Percentiles rank a stretch among this genome's conserved stretches.
These are phyloP conservation scores for Phymatocera aterrima DNA, from an alignment of 2,888 invertebrate species.

Conservation along the genomic window DNA sequence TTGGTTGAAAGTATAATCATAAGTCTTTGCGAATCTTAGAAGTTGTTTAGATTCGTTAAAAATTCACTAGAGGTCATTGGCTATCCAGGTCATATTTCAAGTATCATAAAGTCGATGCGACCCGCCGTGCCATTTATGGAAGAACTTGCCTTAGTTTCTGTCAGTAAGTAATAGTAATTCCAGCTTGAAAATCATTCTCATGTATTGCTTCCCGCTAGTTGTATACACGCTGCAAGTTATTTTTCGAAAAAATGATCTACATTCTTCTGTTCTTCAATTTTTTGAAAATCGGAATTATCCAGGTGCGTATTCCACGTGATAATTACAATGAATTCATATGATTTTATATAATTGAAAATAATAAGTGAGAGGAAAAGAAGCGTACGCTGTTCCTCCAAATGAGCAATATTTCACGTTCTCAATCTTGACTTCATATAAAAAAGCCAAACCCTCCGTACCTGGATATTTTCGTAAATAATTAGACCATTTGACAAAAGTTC, in stretches of 20 bases:
- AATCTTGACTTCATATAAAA: neutral
- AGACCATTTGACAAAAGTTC: slow-evolving; percentile 22
- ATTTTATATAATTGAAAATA: too few species aligned
- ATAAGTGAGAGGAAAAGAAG: neutral
- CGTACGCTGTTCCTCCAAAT: too few species aligned
- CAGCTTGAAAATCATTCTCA: neutral
- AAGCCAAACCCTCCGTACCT: neutral
- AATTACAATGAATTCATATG: too few species aligned
- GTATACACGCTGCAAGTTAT: too few species aligned
- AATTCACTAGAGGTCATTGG: slow-evolving; percentile 1
- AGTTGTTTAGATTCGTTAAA: neutral
- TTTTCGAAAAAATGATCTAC: too few species aligned
- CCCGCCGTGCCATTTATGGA: too few species aligned
- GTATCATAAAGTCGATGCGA: neutral
- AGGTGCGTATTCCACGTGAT: too few species aligned
- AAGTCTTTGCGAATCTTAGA: neutral
- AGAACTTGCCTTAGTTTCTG: neutral
- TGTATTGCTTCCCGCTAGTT: too few species aligned
- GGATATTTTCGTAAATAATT: slow-evolving; percentile 26
- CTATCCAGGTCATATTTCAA: neutral
- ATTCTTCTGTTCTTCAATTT: too few species aligned
- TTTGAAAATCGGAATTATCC: too few species aligned
- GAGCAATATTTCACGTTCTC: neutral
- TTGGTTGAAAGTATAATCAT: neutral
- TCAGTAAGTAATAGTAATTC: neutral